Evolutionary conservation across 2,888 invertebrate species (phyloP), one percentile per base, ranked within the genome.

Genomic region (Drosophila leonis): DNA sequence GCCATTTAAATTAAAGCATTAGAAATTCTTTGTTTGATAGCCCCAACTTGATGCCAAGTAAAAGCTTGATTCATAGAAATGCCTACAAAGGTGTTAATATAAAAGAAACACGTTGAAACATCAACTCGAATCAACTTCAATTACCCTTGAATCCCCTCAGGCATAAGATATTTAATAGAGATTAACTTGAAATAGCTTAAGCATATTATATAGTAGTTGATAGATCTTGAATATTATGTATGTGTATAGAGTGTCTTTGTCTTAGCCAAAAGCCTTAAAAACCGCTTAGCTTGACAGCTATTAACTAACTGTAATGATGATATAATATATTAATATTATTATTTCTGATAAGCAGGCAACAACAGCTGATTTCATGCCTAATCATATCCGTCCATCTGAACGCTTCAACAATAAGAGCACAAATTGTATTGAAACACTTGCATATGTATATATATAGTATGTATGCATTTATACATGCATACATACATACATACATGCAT

Each of bases 81-180:
- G 31, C 29, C 48, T 48, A 3, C 12, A 48, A 29, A 48, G 48
- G 48, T 49, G 48, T 31, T 48, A 48, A 48, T 48, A 48, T 29
- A 48, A n/a, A 9, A 27, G 27, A 27, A 27, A 48, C n/a, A 29
- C n/a, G 10, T 48, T 27, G 10, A 4, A 24, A 44, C n/a, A n/a
- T n/a, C n/a, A n/a, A 13, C 9, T 33, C 33, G 12, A 15, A 10
- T 48, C 48, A 29, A 48, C 12, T 48, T 48, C 8, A 44, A 44
- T 10, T 48, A 48, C 48, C 29, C 48, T 29, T 48, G 48, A 27
- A 9, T 1, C 4, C 13, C 12, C 12, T 13, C 24, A 46, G 15
- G 27, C 27, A 46, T 46, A 27, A 27, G 8, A 44, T 44, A 44
- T 15, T 24, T 44, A 12, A 24, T 7, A 13, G 44, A 20, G 20